Evolutionary conservation across 2,888 invertebrate species (phyloP).

Genomic region (Pachydiplax longipennis): DNA sequence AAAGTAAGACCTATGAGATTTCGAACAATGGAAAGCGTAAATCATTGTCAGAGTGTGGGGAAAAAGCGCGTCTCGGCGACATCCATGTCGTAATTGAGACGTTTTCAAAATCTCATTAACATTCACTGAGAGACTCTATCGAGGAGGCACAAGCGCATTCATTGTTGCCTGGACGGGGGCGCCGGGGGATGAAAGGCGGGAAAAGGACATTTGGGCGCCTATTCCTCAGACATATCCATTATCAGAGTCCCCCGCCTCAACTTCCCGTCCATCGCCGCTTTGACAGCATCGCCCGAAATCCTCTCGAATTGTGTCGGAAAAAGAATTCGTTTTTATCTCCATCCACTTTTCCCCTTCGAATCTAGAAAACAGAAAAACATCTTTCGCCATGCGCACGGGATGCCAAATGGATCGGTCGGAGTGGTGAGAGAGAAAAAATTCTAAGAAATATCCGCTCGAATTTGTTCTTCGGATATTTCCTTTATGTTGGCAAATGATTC

Average conservation of each 20-base stretch:
- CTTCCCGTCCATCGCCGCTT: conserved; percentile 31
- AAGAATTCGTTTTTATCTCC: too few species aligned
- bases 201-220: conserved; percentile 28
- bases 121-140: conserved; percentile 12
- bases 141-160: conserved; percentile 11
- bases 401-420: too few species aligned
- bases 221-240: conserved; percentile 34
- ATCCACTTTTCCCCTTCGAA: too few species aligned
- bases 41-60: neutral
- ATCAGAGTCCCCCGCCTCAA: conserved; percentile 21
- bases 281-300: neutral
- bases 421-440: too few species aligned
- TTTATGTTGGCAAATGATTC: too few species aligned
- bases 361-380: too few species aligned
- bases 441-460: too few species aligned
- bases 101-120: conserved; percentile 38
- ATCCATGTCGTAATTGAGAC: conserved; percentile 19
- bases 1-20: neutral
- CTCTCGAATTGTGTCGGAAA: neutral
- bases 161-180: neutral
- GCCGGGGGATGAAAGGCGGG: neutral
- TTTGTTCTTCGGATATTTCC: too few species aligned
- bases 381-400: too few species aligned
- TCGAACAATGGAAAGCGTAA: neutral
- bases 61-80: neutral